Conservation (phyloP, 2,888 invertebrate genomes). For the Protonemura montana region DNA sequence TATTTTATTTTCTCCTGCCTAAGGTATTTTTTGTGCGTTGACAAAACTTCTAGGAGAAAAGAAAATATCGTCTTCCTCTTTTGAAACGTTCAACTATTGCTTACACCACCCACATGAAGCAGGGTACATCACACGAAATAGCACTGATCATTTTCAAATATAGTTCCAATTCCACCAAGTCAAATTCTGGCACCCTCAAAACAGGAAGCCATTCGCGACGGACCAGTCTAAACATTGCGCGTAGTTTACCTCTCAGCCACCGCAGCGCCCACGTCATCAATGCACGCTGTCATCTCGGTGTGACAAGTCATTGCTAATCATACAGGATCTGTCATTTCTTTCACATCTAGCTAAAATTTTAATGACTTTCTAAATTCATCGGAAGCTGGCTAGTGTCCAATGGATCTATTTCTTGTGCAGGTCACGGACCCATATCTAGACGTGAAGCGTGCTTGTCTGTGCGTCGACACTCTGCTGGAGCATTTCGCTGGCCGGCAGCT, state of each 20-base stretch:
- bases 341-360: neutral
- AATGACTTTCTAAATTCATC: neutral
- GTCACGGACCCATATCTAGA: conserved; percentile 75
- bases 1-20: no score
- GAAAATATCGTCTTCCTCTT: no score
- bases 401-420: conserved; percentile 55
- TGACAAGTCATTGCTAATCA: neutral
- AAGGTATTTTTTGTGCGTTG: no score
- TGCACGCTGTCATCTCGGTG: neutral
- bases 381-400: no score
- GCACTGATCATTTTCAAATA: neutral
- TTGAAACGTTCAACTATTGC: neutral
- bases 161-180: neutral
- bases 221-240: neutral
- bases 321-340: neutral
- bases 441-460: conserved; percentile 69
- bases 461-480: conserved; percentile 74
- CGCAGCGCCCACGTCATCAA: neutral
- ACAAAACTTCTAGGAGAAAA: no score
- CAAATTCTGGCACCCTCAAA: neutral
- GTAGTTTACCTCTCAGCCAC: neutral
- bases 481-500: conserved; percentile 71
- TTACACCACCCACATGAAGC: neutral
- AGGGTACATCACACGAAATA: neutral
- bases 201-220: neutral